phyloP scores from a whole-genome alignment of 2,797 vertebrate species.

The Sebastes aleutianus region DNA sequence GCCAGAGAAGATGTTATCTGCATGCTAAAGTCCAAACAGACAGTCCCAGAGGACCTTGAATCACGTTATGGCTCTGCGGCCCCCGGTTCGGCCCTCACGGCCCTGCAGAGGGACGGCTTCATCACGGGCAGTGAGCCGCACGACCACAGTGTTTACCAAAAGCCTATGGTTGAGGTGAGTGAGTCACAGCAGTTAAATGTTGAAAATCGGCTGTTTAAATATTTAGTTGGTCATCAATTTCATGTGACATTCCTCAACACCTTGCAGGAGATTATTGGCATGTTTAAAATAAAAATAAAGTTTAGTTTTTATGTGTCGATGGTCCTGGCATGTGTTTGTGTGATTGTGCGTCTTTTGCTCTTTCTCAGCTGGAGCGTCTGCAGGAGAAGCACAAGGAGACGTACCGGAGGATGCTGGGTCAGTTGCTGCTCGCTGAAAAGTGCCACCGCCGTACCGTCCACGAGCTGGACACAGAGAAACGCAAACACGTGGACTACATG shows the following conservation, averaged over 20 bases:
- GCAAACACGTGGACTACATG: constrained; percentile 98
- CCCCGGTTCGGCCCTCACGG: constrained; percentile 87
- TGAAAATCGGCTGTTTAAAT: not conserved
- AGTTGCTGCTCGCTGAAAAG: constrained; percentile 95
- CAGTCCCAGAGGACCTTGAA: constrained; percentile 85
- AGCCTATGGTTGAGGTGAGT: constrained; percentile 92
- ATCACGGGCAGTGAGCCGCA: constrained; percentile 82
- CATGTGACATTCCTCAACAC: not conserved
- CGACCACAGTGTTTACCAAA: constrained; percentile 89
- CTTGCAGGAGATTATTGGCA: not conserved
- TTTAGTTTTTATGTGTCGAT: not conserved
- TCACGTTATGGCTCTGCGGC: constrained; percentile 88
- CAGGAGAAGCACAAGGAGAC: constrained; percentile 97
- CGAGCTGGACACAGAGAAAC: constrained; percentile 93
- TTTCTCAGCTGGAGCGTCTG: constrained; percentile 90
- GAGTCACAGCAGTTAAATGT: not conserved
- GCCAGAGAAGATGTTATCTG: constrained; percentile 95
- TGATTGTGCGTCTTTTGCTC: not conserved
- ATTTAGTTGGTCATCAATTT: not conserved
- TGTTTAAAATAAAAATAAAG: not conserved
- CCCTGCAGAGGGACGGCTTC: constrained; percentile 89
- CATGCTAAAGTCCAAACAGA: constrained; percentile 90
- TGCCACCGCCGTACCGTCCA: constrained; percentile 93
- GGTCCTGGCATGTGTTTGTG: not conserved
- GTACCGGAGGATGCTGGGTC: constrained; percentile 95